Percentiles rank a stretch among this genome's conserved stretches.
phyloP scores from a whole-genome alignment of 2,113 vertebrate species.

The Limnothrissa miodon region DNA sequence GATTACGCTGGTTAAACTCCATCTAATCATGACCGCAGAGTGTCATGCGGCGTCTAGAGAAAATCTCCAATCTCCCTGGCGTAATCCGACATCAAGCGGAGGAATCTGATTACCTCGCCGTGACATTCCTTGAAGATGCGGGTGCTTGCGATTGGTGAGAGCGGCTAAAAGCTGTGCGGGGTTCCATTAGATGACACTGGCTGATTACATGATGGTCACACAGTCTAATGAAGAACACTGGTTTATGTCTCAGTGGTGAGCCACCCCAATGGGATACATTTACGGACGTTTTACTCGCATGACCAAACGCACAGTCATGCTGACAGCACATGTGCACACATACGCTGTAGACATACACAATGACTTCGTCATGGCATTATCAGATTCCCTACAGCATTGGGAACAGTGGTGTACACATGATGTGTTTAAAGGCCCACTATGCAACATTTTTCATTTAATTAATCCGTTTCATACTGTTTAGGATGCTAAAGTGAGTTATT shows the following conservation, averaged over 20 bases:
- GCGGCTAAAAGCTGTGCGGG: background rate
- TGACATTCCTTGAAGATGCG: background rate
- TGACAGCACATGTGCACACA: no score
- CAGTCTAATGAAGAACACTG: background rate
- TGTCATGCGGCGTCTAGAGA: background rate
- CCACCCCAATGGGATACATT: no score
- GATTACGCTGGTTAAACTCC: background rate
- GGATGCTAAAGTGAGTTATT: no score
- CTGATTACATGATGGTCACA: background rate
- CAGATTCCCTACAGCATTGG: no score
- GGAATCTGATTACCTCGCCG: constrained; percentile 10
- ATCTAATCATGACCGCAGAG: constrained; percentile 1
- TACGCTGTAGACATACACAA: no score
- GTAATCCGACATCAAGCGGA: constrained; percentile 5
- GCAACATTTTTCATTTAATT: no score
- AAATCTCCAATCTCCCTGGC: constrained; percentile 13
- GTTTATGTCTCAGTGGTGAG: background rate
- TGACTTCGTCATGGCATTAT: no score
- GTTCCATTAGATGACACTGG: background rate
- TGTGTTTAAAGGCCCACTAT: no score
- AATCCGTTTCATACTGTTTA: no score
- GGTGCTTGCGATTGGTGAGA: background rate
- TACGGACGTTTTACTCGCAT: no score
- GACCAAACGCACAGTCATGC: no score
- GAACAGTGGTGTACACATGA: no score